These are phyloP conservation scores for Laspeyria flexula DNA, from an alignment of 2,888 invertebrate species.

Conservation along the genomic window DNA sequence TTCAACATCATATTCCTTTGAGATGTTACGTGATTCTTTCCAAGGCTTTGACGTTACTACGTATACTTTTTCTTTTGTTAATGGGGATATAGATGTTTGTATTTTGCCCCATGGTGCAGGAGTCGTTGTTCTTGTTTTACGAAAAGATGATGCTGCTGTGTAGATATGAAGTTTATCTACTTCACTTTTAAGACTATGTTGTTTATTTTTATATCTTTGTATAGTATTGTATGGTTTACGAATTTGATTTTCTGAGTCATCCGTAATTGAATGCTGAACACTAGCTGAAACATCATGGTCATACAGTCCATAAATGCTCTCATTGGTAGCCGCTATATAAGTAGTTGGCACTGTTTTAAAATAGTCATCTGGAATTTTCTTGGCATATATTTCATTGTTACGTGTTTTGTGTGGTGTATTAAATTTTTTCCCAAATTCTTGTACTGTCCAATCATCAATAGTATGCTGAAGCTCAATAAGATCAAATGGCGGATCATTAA, in stretches of 20 bases:
- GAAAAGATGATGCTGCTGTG: conserved; percentile 74
- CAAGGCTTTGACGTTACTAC: conserved; percentile 92
- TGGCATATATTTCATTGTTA: conserved; percentile 87
- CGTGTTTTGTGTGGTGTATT: conserved; percentile 81
- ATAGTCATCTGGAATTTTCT: conserved; percentile 92
- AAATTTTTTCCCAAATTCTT: conserved; percentile 87
- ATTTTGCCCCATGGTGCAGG: conserved; percentile 88
- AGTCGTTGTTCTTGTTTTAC: conserved; percentile 69
- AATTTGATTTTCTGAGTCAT: conserved; percentile 54
- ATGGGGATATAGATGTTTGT: conserved; percentile 90
- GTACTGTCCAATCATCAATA: conserved; percentile 94
- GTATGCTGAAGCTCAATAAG: conserved; percentile 91
- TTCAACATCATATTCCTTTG: conserved; percentile 62
- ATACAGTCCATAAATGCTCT: conserved; percentile 71
- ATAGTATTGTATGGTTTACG: conserved; percentile 71
- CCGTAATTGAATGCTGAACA: conserved; percentile 71
- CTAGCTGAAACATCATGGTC: conserved; percentile 83
- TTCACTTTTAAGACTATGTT: conserved; percentile 62
- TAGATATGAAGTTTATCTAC: conserved; percentile 72
- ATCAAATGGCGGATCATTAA: conserved; percentile 88
- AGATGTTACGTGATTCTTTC: conserved; percentile 60
- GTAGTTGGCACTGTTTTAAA: too few relatives aligned
- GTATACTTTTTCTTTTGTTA: conserved; percentile 92
- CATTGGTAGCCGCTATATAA: conserved; percentile 76
- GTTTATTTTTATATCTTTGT: conserved; percentile 62